phyloP scores from a whole-genome alignment of 2,888 invertebrate species.

The Aproaerema taeniolella region DNA sequence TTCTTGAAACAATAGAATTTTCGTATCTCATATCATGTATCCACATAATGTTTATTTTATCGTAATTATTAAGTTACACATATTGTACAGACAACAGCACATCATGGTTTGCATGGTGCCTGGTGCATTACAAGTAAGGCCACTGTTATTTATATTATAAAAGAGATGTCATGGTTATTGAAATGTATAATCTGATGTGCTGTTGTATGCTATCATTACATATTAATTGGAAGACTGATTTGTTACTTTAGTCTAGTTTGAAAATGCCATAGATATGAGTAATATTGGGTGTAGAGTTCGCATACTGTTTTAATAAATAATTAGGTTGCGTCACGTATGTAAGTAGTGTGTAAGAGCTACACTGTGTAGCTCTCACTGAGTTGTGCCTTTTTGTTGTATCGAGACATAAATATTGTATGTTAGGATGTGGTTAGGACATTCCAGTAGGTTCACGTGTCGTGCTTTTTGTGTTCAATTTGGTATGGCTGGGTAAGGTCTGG shows the following conservation, averaged over 20 bases:
- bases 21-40: too few relatives aligned
- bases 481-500: conserved; percentile 3
- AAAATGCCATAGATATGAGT: conserved; percentile 73
- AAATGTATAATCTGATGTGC: too few relatives aligned
- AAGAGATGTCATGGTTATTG: too few relatives aligned
- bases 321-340: conserved; percentile 47
- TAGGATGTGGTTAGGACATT: conserved; percentile 59
- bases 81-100: too few relatives aligned
- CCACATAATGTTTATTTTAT: conserved; percentile 33
- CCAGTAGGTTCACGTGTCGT: conserved; percentile 61
- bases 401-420: conserved; percentile 39
- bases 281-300: conserved; percentile 49
- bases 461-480: conserved; percentile 44
- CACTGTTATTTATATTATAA: too few relatives aligned
- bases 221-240: conserved; percentile 75
- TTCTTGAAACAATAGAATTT: conserved; percentile 10
- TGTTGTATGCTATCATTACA: conserved; percentile 46
- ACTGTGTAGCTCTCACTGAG: conserved; percentile 54
- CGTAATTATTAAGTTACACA: conserved; percentile 44
- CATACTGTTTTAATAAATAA: conserved; percentile 39
- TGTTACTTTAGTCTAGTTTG: conserved; percentile 76
- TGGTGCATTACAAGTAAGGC: too few relatives aligned
- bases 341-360: conserved; percentile 57
- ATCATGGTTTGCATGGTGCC: too few relatives aligned
- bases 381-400: conserved; percentile 72